Evolutionary conservation across 2,797 vertebrate species (phyloP).

Genomic region (Paratrypauchen microcephalus): DNA sequence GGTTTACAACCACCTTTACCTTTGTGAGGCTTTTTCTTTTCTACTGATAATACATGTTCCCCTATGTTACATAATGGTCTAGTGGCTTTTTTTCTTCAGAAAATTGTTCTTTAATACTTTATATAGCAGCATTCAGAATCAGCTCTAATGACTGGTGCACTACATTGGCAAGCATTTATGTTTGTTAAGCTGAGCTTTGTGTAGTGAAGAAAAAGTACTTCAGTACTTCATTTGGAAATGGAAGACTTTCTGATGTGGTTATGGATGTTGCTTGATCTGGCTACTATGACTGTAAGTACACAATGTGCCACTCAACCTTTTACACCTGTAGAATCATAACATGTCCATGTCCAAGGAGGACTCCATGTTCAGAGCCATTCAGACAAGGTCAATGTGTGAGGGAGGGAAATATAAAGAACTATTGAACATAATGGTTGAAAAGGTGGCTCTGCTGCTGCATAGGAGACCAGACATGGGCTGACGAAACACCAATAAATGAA

Average conservation of each 20-base stretch:
- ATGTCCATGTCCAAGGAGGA: neutral
- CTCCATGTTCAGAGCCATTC: conserved; percentile 18
- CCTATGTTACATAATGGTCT: too few relatives aligned
- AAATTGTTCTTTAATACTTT: neutral
- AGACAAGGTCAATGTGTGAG: conserved; percentile 23
- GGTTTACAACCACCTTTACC: neutral
- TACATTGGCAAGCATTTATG: neutral
- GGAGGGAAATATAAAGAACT: conserved; percentile 2
- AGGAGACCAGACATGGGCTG: conserved; percentile 56
- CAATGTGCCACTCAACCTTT: neutral
- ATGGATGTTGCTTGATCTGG: neutral
- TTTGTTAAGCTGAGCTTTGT: neutral
- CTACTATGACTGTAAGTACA: neutral
- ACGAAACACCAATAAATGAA: conserved; percentile 66
- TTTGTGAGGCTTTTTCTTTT: too few relatives aligned
- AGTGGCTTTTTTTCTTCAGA: too few relatives aligned
- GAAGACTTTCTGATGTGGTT: neutral
- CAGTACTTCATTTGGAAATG: neutral
- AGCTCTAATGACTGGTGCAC: neutral
- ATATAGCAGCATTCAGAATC: neutral
- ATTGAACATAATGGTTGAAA: conserved; percentile 8
- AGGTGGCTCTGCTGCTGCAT: conserved; percentile 47
- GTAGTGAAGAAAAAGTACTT: conserved; percentile 14
- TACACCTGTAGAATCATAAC: conserved; percentile 7
- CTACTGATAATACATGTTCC: too few relatives aligned